Conservation (phyloP, 2,113 vertebrate species). For the Alouatta palliata region DNA sequence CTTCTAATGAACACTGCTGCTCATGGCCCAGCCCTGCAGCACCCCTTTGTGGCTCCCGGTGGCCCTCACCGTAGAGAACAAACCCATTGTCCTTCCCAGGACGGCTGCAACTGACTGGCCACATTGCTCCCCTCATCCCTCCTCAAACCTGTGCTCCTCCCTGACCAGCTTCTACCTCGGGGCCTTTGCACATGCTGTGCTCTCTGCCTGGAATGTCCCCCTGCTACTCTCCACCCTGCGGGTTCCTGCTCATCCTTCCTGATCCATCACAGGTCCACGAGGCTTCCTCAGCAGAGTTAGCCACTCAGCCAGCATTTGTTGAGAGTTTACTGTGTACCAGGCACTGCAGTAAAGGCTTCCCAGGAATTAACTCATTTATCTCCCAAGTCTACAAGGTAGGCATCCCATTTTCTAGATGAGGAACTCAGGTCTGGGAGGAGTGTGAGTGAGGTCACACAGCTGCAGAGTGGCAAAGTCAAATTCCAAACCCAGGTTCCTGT, state of each 20-base stretch:
- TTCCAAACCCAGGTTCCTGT: background rate
- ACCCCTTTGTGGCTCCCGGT: background rate
- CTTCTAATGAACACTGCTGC: background rate
- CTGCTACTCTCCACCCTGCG: background rate
- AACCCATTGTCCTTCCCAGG: background rate
- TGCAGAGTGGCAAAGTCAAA: background rate
- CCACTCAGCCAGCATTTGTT: background rate
- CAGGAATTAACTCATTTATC: background rate
- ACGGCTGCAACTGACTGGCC: background rate
- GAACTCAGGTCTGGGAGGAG: background rate
- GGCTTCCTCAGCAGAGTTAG: background rate
- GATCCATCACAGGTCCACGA: background rate
- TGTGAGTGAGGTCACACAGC: background rate
- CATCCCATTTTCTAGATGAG: background rate
- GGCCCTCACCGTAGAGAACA: background rate
- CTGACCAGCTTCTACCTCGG: background rate
- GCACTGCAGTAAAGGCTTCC: background rate
- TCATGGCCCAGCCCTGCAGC: background rate
- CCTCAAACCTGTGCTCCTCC: background rate
- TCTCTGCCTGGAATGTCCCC: background rate
- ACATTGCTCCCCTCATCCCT: accelerated
- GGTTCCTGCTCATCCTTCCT: background rate
- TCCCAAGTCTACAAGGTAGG: background rate
- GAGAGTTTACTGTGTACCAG: background rate
- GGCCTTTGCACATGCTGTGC: background rate